These are phyloP conservation scores for Tetragonula carbonaria DNA, from an alignment of 2,888 invertebrate genomes.

Conservation along the genomic window DNA sequence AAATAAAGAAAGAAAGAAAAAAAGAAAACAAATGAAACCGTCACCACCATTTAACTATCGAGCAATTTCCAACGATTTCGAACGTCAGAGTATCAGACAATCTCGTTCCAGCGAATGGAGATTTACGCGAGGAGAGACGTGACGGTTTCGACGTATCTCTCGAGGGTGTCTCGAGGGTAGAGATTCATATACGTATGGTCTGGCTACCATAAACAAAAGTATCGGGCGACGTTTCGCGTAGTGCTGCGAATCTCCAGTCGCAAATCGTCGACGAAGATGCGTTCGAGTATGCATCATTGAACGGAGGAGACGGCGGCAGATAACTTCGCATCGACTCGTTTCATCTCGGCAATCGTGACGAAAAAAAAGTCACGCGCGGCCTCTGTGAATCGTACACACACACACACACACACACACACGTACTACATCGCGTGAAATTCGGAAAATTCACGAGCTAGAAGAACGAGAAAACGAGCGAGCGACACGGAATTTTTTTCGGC, in stretches of 20 bases:
- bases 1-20: too few relatives aligned
- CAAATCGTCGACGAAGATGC: constrained; percentile 22
- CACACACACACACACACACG: neutral
- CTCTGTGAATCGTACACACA: neutral
- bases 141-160: constrained; percentile 19
- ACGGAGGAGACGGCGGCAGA: neutral
- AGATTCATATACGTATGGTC: constrained; percentile 29
- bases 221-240: constrained; percentile 26
- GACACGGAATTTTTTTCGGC: neutral
- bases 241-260: constrained; percentile 3
- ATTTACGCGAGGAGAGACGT: constrained; percentile 31
- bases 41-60: neutral
- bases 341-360: neutral
- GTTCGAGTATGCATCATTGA: constrained; percentile 19
- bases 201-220: constrained; percentile 39
- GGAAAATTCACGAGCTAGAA: neutral
- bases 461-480: neutral
- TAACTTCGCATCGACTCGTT: neutral
- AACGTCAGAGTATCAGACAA: too few relatives aligned
- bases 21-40: too few relatives aligned
- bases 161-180: constrained; percentile 17
- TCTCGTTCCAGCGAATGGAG: neutral
- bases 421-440: neutral
- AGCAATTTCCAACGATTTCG: neutral
- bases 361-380: too few relatives aligned